phyloP scores from a whole-genome alignment of 1,140 invertebrate genomes.

The Heliconius himera region DNA sequence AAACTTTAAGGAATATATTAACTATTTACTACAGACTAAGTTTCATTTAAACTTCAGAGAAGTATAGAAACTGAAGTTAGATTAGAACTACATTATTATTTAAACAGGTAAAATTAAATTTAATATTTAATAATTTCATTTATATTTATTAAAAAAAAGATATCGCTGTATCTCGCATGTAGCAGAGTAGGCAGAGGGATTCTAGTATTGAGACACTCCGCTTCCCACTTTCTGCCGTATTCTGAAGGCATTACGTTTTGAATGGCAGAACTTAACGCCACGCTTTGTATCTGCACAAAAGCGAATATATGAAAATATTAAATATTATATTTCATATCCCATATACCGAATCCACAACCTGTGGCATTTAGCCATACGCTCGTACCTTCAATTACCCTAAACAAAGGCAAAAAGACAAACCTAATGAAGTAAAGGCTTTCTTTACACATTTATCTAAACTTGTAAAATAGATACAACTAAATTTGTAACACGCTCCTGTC shows the following conservation, averaged over 20 bases:
- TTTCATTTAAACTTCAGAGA: background rate
- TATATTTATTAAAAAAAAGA: background rate
- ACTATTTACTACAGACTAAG: background rate
- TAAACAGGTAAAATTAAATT: background rate
- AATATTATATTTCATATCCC: too few species aligned
- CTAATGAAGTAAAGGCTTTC: background rate
- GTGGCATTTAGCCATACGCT: too few species aligned
- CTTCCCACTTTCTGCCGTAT: too few species aligned
- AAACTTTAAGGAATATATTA: background rate
- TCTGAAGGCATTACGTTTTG: too few species aligned
- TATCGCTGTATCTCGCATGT: too few species aligned
- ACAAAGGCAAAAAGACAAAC: too few species aligned
- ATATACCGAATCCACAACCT: too few species aligned
- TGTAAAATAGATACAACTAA: background rate
- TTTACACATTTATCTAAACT: background rate
- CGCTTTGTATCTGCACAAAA: background rate
- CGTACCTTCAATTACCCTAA: too few species aligned
- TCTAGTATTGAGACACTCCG: too few species aligned
- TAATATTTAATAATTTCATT: background rate
- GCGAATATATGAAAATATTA: background rate
- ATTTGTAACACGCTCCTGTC: background rate
- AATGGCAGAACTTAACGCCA: too few species aligned
- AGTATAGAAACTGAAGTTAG: background rate
- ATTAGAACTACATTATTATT: background rate
- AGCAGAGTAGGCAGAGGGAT: too few species aligned